A percentile compares a stretch with the other conserved stretches of the same genome.
Evolutionary conservation across 1,140 invertebrate species (phyloP).

Genomic region (Stratiolaelaps scimitus): DNA sequence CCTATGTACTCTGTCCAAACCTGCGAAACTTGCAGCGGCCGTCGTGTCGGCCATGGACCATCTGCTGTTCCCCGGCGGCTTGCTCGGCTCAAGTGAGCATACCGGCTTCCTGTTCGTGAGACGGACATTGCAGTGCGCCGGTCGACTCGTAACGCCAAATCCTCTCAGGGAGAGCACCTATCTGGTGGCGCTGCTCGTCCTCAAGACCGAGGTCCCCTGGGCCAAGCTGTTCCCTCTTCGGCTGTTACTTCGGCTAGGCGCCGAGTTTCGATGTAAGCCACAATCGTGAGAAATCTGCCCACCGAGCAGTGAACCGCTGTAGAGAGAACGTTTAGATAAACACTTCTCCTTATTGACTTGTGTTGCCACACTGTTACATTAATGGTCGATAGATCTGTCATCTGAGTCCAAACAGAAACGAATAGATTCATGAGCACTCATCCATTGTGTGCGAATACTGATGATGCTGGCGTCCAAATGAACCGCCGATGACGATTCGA

Average conservation of each 20-base stretch:
- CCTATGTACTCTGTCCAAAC: background rate
- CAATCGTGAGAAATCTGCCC: background rate
- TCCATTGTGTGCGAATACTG: too few species aligned
- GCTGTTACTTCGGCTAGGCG: constrained; percentile 62
- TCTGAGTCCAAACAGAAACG: too few species aligned
- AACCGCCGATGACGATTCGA: too few species aligned
- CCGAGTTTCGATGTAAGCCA: constrained; percentile 58
- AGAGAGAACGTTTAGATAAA: too few species aligned
- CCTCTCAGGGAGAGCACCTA: constrained; percentile 49
- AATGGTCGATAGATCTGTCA: too few species aligned
- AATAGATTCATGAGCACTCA: too few species aligned
- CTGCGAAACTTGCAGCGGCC: constrained; percentile 46
- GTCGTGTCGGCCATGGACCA: constrained; percentile 59
- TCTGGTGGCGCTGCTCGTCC: constrained; percentile 64
- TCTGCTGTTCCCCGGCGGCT: constrained; percentile 48
- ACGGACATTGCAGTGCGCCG: constrained; percentile 67
- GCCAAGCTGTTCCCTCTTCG: constrained; percentile 68
- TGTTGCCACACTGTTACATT: too few species aligned
- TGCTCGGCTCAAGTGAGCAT: constrained; percentile 65
- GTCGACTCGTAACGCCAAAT: constrained; percentile 58
- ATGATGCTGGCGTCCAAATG: too few species aligned
- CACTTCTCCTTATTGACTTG: too few species aligned
- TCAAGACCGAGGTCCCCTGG: constrained; percentile 75
- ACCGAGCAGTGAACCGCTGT: too few species aligned
- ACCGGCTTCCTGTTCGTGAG: constrained; percentile 70